Conservation (phyloP, 1,140 invertebrate species). For the Penaeus chinensis region DNA sequence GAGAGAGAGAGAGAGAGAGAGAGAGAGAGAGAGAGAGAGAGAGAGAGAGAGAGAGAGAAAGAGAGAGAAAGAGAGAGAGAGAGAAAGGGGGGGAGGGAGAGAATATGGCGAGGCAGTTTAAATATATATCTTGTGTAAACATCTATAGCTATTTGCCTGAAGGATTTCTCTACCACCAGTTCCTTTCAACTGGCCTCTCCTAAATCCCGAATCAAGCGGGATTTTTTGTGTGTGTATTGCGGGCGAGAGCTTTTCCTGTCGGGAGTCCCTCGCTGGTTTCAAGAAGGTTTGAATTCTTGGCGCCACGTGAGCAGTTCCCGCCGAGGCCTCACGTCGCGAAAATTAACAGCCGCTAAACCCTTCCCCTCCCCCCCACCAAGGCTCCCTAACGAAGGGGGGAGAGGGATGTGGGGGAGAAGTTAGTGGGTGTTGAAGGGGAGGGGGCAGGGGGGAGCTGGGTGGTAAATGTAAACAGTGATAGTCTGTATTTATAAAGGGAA, state of each 20-base stretch:
- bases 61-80: background rate
- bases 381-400: background rate
- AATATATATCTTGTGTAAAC: conserved; percentile 59
- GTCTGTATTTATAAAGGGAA: conserved; percentile 21
- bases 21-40: background rate
- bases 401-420: background rate
- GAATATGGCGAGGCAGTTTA: conserved; percentile 37
- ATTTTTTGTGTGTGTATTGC: conserved; percentile 11
- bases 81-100: background rate
- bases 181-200: conserved; percentile 21
- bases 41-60: background rate
- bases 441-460: background rate
- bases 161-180: conserved; percentile 22
- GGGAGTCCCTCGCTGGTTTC: too few species aligned
- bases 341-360: background rate
- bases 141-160: conserved; percentile 38
- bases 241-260: conserved; percentile 9
- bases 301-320: background rate
- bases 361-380: background rate
- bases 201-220: conserved; percentile 36
- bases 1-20: background rate
- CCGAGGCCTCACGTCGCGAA: background rate
- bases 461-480: conserved; percentile 29
- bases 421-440: too few species aligned
- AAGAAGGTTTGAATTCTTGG: too few species aligned